Evolutionary conservation across 2,113 vertebrate species (phyloP).

Genomic region (Oncorhynchus mykiss): DNA sequence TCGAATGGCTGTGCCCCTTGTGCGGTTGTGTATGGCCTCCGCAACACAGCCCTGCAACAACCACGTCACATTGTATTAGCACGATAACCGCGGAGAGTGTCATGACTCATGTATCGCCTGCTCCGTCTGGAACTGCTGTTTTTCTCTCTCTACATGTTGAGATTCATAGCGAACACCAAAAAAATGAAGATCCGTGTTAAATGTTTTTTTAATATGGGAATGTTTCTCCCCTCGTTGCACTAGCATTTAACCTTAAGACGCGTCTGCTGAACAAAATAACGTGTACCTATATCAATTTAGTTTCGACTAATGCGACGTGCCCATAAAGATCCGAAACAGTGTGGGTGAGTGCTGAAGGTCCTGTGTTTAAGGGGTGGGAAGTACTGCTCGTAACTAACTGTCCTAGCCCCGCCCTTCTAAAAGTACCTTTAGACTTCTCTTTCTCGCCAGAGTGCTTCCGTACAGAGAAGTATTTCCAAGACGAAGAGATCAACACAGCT

Average conservation of each 20-base stretch:
- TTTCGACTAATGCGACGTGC: too few relatives aligned
- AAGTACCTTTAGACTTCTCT: too few relatives aligned
- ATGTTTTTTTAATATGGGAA: not conserved
- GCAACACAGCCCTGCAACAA: slow-evolving; percentile 61
- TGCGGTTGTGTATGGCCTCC: slow-evolving; percentile 59
- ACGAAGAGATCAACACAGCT: not conserved
- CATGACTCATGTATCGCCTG: not conserved
- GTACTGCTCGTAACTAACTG: too few relatives aligned
- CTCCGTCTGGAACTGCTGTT: not conserved
- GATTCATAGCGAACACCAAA: not conserved
- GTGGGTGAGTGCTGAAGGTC: too few relatives aligned
- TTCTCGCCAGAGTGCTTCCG: too few relatives aligned
- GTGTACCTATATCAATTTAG: too few relatives aligned
- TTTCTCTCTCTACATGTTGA: not conserved
- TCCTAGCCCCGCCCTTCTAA: too few relatives aligned
- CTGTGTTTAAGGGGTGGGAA: too few relatives aligned
- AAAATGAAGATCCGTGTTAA: not conserved
- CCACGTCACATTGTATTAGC: slow-evolving; percentile 68
- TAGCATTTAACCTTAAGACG: not conserved
- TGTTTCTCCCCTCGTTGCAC: not conserved
- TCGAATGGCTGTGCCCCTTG: slow-evolving; percentile 61
- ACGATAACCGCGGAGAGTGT: not conserved
- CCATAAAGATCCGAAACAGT: too few relatives aligned
- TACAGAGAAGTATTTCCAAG: too few relatives aligned
- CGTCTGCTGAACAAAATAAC: not conserved